These are phyloP conservation scores for Apocrypta bakeri DNA, from an alignment of 1,140 invertebrate genomes.

Conservation along the genomic window DNA sequence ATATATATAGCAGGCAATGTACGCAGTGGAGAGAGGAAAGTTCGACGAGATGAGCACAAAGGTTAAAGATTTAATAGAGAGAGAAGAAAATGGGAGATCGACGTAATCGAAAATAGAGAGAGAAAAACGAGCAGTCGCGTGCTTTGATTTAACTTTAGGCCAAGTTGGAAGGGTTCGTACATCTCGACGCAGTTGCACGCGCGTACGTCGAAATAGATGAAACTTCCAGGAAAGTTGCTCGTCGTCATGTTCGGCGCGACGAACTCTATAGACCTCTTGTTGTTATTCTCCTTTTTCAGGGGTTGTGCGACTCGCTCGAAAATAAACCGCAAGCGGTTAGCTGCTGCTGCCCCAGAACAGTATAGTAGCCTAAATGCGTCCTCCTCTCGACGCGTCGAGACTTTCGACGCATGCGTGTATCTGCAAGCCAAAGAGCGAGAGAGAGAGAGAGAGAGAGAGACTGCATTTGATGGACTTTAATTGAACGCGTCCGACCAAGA, in stretches of 20 bases:
- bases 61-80: too few species aligned
- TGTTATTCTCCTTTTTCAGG: conserved; percentile 45
- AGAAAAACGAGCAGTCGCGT: not conserved
- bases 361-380: conserved; percentile 41
- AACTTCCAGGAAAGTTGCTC: conserved; percentile 46
- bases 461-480: conserved; percentile 27
- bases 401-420: not conserved
- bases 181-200: not conserved
- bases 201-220: conserved; percentile 46
- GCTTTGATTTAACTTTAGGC: not conserved
- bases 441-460: not conserved
- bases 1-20: too few species aligned
- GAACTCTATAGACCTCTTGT: conserved; percentile 20
- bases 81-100: not conserved
- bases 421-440: not conserved
- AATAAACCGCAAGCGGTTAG: conserved; percentile 47
- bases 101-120: not conserved
- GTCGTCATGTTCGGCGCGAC: conserved; percentile 37
- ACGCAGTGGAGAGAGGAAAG: too few species aligned
- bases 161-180: not conserved
- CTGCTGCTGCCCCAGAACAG: not conserved
- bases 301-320: conserved; percentile 41
- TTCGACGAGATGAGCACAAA: too few species aligned
- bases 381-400: not conserved
- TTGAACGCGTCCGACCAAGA: not conserved